These are phyloP conservation scores for Conistra vaccinii DNA, from an alignment of 2,888 invertebrate genomes.

Conservation along the genomic window DNA sequence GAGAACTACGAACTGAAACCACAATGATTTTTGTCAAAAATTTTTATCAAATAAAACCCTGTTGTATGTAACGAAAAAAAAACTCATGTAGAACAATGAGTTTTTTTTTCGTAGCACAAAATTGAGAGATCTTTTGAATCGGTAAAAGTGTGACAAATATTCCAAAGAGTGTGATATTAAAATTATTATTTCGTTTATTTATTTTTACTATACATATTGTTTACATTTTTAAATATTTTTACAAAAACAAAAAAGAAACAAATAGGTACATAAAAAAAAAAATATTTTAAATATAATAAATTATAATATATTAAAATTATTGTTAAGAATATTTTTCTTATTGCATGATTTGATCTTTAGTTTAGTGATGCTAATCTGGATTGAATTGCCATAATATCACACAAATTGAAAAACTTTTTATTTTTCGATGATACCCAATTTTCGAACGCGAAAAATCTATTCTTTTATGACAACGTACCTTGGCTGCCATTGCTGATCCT, in stretches of 20 bases:
- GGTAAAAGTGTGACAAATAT: background rate
- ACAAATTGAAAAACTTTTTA: background rate
- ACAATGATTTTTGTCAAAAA: background rate
- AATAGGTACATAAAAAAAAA: no score
- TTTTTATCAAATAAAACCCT: no score
- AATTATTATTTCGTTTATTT: no score
- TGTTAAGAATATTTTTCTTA: no score
- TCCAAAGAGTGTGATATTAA: background rate
- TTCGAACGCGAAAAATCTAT: background rate
- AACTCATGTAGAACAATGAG: background rate
- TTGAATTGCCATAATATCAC: no score
- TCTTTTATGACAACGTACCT: constrained; percentile 70
- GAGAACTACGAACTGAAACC: constrained; percentile 83
- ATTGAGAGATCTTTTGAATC: background rate
- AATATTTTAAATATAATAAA: no score
- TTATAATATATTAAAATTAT: no score
- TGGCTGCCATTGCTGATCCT: constrained; percentile 81
- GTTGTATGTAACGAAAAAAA: no score
- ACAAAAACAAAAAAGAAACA: no score
- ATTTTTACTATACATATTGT: no score
- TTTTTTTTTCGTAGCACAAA: background rate
- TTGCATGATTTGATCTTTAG: background rate
- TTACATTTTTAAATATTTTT: no score
- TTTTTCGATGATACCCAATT: background rate
- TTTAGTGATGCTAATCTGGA: background rate